Base-by-base conservation (phyloP, 2,888 invertebrate genomes). In the Drymonia ruficornis region DNA sequence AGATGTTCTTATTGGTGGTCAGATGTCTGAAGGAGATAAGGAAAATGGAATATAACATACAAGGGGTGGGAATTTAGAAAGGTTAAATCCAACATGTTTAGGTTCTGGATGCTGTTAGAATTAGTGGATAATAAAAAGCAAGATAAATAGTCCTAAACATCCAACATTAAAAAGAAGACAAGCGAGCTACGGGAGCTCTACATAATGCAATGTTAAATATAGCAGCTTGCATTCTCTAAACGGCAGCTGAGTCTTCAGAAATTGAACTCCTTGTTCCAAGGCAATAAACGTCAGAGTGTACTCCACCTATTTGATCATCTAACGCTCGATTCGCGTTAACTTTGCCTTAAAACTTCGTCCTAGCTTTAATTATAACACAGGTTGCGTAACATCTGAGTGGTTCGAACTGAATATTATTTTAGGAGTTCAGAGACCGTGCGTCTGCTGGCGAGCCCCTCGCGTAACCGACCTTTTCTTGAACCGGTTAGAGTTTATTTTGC, bases 381-480 rank as follows among this genome's bases (percentile, higher is more conserved):
- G 86, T 91, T 91, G 84, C 91, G 90, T 84, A 91, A 91, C 87
- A 79, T 72, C 82, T 82, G 83, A 87, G 89, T 87, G 88, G 73
- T 81, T 84, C 81, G 81, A 86, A 85, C 90, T 89, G 88, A 90
- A 90, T 90, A 91, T 89, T 91, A 91, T 91, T 91, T 91, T 90
- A 89, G 86, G 90, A 90, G 89, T 89, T 89, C 88, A 87, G 81
- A 90, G 87, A 84, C 87, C 83, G 87, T 74, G 66, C 78, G 70
- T 61, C 59, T 65, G 63, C 71, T 65, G 52, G 59, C 57, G 56
- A 54, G 60, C 56, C 55, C 68, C 70, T 63, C 72, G 68, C 67
- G 70, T 71, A 74, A 72, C 72, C 79, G 72, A 81, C 83, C 83
- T 83, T 87, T 78, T 72, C 47, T 19, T 42, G 63, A 62, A 62